Conservation (phyloP, 1,140 invertebrate genomes). For the Chlorops oryzae region DNA sequence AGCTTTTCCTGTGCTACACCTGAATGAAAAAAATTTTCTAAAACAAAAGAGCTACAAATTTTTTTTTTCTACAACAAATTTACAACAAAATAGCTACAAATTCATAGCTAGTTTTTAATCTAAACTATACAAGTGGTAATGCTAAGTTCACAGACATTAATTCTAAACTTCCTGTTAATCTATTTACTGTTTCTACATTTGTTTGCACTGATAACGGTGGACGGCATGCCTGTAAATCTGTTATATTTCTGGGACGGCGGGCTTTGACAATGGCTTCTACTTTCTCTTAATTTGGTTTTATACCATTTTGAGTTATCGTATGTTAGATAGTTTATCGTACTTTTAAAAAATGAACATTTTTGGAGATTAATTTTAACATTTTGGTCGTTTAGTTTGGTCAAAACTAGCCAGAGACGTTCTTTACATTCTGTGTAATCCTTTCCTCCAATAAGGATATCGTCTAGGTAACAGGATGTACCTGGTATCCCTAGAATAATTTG, state of each 20-base stretch:
- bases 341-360: no score
- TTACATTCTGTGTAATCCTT: not conserved
- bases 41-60: no score
- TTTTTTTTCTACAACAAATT: no score
- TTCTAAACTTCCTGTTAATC: not conserved
- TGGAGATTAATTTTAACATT: constrained; percentile 15
- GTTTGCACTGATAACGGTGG: constrained; percentile 2
- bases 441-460: no score
- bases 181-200: not conserved
- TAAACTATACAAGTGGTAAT: no score
- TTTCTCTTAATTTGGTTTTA: constrained; percentile 39
- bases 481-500: constrained; percentile 16
- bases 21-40: no score
- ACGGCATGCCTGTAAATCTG: constrained; percentile 35
- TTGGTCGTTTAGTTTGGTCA: not conserved
- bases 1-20: no score
- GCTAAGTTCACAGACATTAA: no score
- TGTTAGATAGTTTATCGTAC: no score
- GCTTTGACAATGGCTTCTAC: constrained; percentile 41
- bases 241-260: constrained; percentile 30
- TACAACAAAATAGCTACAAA: no score
- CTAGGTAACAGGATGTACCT: constrained; percentile 16
- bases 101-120: no score
- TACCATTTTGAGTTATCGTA: constrained; percentile 32
- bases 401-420: not conserved